Evolutionary conservation across 2,113 vertebrate genomes (phyloP).

Genomic region (Oryzias woworae): DNA sequence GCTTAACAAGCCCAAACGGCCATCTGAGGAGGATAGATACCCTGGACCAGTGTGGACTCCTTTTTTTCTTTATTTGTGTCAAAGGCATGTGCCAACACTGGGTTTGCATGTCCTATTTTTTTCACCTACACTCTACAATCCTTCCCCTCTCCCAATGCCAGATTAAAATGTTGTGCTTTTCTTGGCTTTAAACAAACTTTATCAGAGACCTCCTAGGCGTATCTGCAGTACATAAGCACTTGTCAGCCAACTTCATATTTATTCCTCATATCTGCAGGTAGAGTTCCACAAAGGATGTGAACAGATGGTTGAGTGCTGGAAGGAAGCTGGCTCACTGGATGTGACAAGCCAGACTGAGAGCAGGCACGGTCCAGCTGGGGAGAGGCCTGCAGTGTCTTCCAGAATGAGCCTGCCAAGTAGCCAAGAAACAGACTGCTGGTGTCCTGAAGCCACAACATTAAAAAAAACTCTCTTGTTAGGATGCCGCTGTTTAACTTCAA

Average conservation of each 20-base stretch:
- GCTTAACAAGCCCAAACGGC: conserved; percentile 75
- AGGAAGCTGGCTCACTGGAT: conserved; percentile 57
- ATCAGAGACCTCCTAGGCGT: conserved; percentile 10
- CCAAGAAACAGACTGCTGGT: conserved; percentile 48
- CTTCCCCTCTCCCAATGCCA: conserved; percentile 3
- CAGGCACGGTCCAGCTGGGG: conserved; percentile 66
- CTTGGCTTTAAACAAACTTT: neutral
- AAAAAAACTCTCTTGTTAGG: conserved; percentile 28
- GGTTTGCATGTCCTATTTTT: conserved; percentile 10
- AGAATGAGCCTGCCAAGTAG: conserved; percentile 59
- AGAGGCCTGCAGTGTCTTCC: conserved; percentile 53
- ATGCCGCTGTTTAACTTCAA: conserved; percentile 33
- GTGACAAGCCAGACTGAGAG: conserved; percentile 58
- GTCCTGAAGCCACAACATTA: conserved; percentile 29
- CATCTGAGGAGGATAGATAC: conserved; percentile 71
- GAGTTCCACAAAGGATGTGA: conserved; percentile 34
- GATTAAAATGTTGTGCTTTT: too few species aligned
- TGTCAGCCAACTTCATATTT: conserved; percentile 8
- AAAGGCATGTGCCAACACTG: conserved; percentile 29
- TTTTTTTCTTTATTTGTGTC: conserved; percentile 24
- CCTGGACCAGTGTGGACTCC: conserved; percentile 49
- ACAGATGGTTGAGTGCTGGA: conserved; percentile 66
- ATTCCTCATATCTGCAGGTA: conserved; percentile 35
- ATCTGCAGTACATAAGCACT: neutral
- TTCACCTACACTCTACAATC: conserved; percentile 12